phyloP scores from a whole-genome alignment of 2,113 vertebrate species.

The Clarias gariepinus region DNA sequence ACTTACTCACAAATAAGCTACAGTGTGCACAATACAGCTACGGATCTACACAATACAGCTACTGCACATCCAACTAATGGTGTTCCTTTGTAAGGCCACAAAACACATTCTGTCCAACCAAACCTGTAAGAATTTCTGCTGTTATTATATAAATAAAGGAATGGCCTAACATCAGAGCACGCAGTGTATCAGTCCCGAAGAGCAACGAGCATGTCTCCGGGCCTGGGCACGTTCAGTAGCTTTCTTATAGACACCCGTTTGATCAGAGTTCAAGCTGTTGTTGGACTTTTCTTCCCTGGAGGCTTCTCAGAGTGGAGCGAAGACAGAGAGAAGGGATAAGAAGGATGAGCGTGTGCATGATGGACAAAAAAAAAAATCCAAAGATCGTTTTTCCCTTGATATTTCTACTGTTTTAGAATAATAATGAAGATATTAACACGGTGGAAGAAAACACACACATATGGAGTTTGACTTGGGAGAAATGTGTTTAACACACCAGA shows the following conservation, averaged over 20 bases:
- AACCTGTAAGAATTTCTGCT: background rate
- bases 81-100: background rate
- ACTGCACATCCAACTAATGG: background rate
- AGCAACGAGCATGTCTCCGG: background rate
- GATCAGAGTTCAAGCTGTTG: slow-evolving; percentile 38
- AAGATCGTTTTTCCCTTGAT: background rate
- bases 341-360: background rate
- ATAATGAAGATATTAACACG: background rate
- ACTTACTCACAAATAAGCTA: background rate
- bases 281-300: slow-evolving; percentile 32
- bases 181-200: background rate
- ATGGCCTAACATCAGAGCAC: background rate
- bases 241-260: slow-evolving; percentile 14
- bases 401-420: background rate
- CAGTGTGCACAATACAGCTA: background rate
- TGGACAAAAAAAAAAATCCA: background rate
- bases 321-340: background rate
- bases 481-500: background rate
- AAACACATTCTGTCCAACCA: background rate
- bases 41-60: slow-evolving; percentile 1
- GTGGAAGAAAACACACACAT: background rate
- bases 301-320: slow-evolving; percentile 19
- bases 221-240: slow-evolving; percentile 17
- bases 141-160: background rate
- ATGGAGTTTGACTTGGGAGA: background rate